Percentiles rank a stretch among this genome's conserved stretches.
These are phyloP conservation scores for Acrocera orbiculus DNA, from an alignment of 2,888 invertebrate genomes.

Conservation along the genomic window DNA sequence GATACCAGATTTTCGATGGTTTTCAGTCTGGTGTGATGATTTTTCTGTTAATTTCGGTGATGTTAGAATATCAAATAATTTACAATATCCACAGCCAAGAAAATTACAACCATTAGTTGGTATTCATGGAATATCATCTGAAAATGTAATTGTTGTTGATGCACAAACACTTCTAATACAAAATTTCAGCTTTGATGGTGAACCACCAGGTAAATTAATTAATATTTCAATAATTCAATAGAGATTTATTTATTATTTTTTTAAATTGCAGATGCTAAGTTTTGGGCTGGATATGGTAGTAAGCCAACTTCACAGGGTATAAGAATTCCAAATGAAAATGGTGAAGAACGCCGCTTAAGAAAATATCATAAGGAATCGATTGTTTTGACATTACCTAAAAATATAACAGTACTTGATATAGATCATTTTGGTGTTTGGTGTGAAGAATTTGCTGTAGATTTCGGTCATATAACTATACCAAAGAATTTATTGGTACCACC, in stretches of 20 bases:
- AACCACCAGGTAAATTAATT: slow-evolving; percentile 59
- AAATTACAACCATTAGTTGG: slow-evolving; percentile 58
- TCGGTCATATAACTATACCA: slow-evolving; percentile 70
- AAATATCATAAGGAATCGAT: slow-evolving; percentile 75
- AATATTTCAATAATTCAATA: too few relatives aligned
- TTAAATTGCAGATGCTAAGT: slow-evolving; percentile 59
- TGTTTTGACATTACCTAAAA: slow-evolving; percentile 73
- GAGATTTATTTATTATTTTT: not conserved
- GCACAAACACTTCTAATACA: slow-evolving; percentile 83
- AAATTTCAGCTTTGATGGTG: slow-evolving; percentile 80
- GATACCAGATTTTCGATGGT: slow-evolving; percentile 66
- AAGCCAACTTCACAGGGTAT: slow-evolving; percentile 69
- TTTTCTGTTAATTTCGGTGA: slow-evolving; percentile 83
- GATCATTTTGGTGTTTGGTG: slow-evolving; percentile 90
- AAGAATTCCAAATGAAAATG: slow-evolving; percentile 81
- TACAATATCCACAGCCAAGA: slow-evolving; percentile 71
- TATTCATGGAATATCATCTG: slow-evolving; percentile 70
- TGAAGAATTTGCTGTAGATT: slow-evolving; percentile 82
- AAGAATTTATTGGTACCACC: slow-evolving; percentile 67
- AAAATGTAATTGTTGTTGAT: slow-evolving; percentile 76
- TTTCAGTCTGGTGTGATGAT: slow-evolving; percentile 84
- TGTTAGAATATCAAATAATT: slow-evolving; percentile 55
- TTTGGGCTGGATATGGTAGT: slow-evolving; percentile 76
- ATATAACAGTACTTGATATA: slow-evolving; percentile 79
- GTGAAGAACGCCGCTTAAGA: slow-evolving; percentile 59